Conservation (phyloP, 2,888 invertebrate species). For the Hylaea fasciaria region DNA sequence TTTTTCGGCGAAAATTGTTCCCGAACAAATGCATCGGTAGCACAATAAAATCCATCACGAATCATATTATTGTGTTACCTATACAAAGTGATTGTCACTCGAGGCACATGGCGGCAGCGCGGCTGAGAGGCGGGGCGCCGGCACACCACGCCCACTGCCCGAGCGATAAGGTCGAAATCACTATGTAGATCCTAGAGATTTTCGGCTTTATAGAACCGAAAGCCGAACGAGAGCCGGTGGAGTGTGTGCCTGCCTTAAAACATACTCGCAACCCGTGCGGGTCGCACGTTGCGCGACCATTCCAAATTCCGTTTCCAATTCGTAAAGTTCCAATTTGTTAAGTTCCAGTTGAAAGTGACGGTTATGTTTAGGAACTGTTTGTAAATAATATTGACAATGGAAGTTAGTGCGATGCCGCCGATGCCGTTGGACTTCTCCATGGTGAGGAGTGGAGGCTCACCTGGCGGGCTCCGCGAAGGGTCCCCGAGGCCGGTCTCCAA, state of each 20-base stretch:
- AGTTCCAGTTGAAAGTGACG: conserved; percentile 43
- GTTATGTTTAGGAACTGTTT: conserved; percentile 55
- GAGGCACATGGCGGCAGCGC: conserved; percentile 75
- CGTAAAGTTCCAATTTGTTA: conserved; percentile 44
- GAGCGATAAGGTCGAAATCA: conserved; percentile 81
- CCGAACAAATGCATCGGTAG: conserved; percentile 78
- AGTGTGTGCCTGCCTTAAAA: conserved; percentile 74
- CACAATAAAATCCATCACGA: conserved; percentile 84
- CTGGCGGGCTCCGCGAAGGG: conserved; percentile 65
- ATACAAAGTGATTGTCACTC: conserved; percentile 85
- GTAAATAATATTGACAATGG: conserved; percentile 75
- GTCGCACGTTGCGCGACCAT: conserved; percentile 72
- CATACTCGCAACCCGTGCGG: conserved; percentile 72
- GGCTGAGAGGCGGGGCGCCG: conserved; percentile 68
- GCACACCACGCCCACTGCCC: conserved; percentile 70
- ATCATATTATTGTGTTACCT: conserved; percentile 85
- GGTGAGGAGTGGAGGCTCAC: conserved; percentile 77
- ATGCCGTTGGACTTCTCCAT: conserved; percentile 89
- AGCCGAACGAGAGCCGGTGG: conserved; percentile 58
- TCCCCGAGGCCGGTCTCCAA: conserved; percentile 77
- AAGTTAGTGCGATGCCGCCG: conserved; percentile 85
- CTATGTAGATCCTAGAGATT: conserved; percentile 73
- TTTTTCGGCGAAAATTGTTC: conserved; percentile 63
- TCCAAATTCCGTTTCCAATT: conserved; percentile 44
- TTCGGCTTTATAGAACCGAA: conserved; percentile 75